Evolutionary conservation across 2,888 invertebrate genomes (phyloP), one percentile per base, ranked within the genome.

Genomic region (Meta bourneti): DNA sequence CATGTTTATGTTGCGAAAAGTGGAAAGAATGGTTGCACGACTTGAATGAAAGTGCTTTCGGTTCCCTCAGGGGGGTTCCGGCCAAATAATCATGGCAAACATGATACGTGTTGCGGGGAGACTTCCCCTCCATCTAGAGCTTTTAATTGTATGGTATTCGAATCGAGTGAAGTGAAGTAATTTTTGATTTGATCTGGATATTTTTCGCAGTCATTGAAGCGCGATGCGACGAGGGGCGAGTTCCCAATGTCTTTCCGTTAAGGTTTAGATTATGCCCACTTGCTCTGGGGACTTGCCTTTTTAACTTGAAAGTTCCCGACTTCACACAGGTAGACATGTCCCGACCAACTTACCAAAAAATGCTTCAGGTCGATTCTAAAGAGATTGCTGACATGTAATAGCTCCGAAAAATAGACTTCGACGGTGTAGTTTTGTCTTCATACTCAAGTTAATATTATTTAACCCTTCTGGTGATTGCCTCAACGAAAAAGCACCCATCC

Each of bases 1-100:
- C 70, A 78, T 91, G 91, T 91, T 91, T 87, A 91, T 87, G 78
- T 81, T 81, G 81, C 81, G 87, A 86, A 87, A 91, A 86, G 70
- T 79, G 86, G 80, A 70, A 78, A 75, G 75, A 77, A 81, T 87
- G 79, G 80, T 70, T 78, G 54, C 83, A 83, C 51, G 74, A 49
- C 72, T 83, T 54, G 71, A 78, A 91, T 83, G 91, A 91, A 91
- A 91, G 91, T 91, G 87, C 86, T 82, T 71, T 20, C 54, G 71
- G 77, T 51, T 61, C 61, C 72, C 82, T 72, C 19, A 52, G 72
- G 82, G 89, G 86, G 90, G 81, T 71, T 69, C 74, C 54, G 77
- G 49, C 82, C 83, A 87, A 91, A 91, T 87, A 91, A 91, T 87
- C 82, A 91, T 72, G n/a, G 72, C 82, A 87, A 91, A 91, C 87